A percentile compares a stretch with the other conserved stretches of the same genome.
These are phyloP conservation scores for Noturus placidus DNA, from an alignment of 2,113 vertebrate species.

Conservation along the genomic window DNA sequence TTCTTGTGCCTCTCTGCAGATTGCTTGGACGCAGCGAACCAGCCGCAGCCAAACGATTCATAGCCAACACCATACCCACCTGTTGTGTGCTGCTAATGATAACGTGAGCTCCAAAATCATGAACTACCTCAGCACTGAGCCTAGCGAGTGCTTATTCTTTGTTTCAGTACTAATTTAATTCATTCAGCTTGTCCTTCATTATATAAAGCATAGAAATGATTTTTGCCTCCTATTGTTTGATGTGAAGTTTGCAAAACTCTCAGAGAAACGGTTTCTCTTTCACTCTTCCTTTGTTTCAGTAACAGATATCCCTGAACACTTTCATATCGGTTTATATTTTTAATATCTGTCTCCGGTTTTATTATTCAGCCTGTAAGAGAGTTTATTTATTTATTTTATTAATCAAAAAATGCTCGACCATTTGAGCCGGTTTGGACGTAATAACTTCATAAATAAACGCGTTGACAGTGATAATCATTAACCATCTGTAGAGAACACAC, in stretches of 20 bases:
- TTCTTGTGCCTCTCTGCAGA: not conserved
- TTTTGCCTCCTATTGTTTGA: not conserved
- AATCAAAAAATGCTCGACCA: accelerated
- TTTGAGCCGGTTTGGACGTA: not conserved
- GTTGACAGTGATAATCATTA: not conserved
- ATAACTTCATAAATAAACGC: not conserved
- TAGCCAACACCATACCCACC: not conserved
- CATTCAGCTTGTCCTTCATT: not conserved
- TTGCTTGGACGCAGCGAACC: not conserved
- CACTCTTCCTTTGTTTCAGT: not conserved
- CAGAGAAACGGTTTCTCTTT: not conserved
- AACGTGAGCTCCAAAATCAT: not conserved
- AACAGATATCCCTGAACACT: not conserved
- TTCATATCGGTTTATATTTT: not conserved
- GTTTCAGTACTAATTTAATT: not conserved
- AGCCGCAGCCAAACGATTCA: not conserved
- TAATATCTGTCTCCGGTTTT: not conserved
- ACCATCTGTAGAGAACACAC: not conserved
- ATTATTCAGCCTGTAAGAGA: not conserved
- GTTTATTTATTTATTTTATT: not conserved
- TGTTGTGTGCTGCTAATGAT: not conserved
- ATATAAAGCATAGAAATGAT: not conserved
- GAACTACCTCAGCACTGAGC: not conserved
- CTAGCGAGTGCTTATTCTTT: no score
- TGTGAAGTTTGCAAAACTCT: not conserved